These are phyloP conservation scores for Phrynocephalus forsythii DNA, from an alignment of 2,797 vertebrate species.

Conservation along the genomic window DNA sequence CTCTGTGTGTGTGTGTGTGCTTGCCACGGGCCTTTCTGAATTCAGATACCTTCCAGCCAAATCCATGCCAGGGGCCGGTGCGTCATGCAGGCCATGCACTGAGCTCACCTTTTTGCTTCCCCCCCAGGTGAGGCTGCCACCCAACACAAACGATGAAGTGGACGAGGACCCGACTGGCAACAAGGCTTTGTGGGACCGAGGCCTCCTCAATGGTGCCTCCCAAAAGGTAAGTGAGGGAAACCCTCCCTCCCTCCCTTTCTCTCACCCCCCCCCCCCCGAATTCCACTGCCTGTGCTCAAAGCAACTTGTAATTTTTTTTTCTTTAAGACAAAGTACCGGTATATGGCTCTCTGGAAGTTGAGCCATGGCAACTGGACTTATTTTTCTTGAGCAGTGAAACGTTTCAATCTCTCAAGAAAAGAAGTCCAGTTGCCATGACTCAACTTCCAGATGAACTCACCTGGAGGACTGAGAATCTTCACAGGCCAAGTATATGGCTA, in stretches of 20 bases:
- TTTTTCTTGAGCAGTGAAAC: too few species aligned
- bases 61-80: neutral
- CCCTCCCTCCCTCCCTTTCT: neutral
- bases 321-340: too few species aligned
- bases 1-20: too few species aligned
- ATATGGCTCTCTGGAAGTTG: too few species aligned
- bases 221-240: conserved; percentile 87
- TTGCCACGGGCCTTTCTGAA: neutral
- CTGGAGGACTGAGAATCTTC: too few species aligned
- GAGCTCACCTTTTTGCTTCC: neutral
- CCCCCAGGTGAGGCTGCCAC: conserved; percentile 87
- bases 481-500: too few species aligned
- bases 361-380: too few species aligned
- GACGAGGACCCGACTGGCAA: conserved; percentile 99
- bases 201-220: conserved; percentile 95
- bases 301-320: neutral
- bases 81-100: neutral
- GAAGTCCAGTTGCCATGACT: too few species aligned
- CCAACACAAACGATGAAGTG: conserved; percentile 97
- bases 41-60: neutral
- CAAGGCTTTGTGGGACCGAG: conserved; percentile 98
- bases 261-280: neutral
- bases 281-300: neutral
- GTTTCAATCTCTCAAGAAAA: too few species aligned
- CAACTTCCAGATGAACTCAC: too few species aligned